These are phyloP conservation scores for Phengaris alcon DNA, from an alignment of 2,888 invertebrate species.

Conservation along the genomic window DNA sequence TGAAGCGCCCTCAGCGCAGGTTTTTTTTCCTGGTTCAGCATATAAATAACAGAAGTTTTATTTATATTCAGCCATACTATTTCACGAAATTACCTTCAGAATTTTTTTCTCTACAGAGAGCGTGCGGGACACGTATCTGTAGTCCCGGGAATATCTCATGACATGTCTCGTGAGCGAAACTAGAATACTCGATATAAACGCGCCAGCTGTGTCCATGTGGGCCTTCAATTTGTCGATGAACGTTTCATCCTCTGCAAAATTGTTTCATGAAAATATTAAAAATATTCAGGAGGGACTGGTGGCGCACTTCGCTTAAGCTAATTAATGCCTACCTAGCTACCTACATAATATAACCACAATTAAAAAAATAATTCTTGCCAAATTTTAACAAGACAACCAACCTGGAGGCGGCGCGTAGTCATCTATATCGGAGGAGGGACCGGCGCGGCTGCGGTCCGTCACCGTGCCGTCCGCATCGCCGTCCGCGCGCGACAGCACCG, in stretches of 20 bases:
- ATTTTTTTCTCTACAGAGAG: constrained; percentile 92
- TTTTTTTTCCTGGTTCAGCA: too few relatives aligned
- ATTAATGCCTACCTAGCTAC: not conserved
- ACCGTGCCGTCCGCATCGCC: constrained; percentile 43
- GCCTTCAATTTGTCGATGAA: constrained; percentile 70
- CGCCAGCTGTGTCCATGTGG: constrained; percentile 77
- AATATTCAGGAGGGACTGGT: constrained; percentile 1
- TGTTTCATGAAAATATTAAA: constrained; percentile 2
- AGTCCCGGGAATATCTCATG: constrained; percentile 94
- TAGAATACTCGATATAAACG: constrained; percentile 87
- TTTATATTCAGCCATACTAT: not conserved
- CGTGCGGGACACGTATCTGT: constrained; percentile 94
- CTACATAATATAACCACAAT: too few relatives aligned
- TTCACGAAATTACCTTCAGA: constrained; percentile 82
- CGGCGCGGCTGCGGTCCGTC: constrained; percentile 47
- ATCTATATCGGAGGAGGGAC: constrained; percentile 53
- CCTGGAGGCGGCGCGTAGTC: constrained; percentile 57
- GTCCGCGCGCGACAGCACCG: constrained; percentile 40
- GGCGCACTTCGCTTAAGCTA: not conserved
- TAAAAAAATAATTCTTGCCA: too few relatives aligned
- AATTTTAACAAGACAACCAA: constrained; percentile 38
- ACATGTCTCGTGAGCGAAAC: constrained; percentile 90
- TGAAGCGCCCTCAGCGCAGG: too few relatives aligned
- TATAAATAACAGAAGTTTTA: too few relatives aligned
- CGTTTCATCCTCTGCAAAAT: constrained; percentile 57